Evolutionary conservation across 2,888 invertebrate species (phyloP).

Genomic region (Andrena trimmerana): DNA sequence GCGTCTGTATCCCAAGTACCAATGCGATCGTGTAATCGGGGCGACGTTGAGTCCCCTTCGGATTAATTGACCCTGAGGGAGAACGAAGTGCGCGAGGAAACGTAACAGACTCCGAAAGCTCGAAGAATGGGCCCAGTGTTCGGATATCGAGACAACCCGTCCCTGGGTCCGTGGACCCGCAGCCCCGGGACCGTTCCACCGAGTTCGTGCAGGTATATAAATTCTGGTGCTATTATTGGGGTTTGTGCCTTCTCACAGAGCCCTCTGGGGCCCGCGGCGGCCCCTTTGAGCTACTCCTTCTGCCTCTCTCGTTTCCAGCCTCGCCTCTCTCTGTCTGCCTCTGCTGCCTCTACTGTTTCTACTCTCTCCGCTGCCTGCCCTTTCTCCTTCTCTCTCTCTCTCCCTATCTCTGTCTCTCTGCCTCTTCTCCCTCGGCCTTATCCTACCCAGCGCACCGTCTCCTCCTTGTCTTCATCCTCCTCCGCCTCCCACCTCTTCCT

Average conservation of each 20-base stretch:
- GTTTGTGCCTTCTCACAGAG: conserved; percentile 82
- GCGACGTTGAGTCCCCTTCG: neutral
- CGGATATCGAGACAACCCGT: conserved; percentile 66
- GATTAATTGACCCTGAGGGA: neutral
- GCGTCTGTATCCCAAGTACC: neutral
- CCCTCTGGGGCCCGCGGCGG: conserved; percentile 78
- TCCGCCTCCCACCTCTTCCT: conserved; percentile 42
- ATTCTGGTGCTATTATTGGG: conserved; percentile 85
- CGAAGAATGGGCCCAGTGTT: conserved; percentile 46
- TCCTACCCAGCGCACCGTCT: conserved; percentile 15
- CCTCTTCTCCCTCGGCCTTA: conserved; percentile 43
- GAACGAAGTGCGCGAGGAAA: conserved; percentile 16
- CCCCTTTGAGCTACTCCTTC: conserved; percentile 79
- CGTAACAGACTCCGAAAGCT: conserved; percentile 24
- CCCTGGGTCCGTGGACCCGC: conserved; percentile 71
- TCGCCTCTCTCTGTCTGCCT: conserved; percentile 59
- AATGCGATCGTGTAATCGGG: conserved; percentile 1
- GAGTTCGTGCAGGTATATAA: conserved; percentile 84
- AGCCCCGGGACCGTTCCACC: conserved; percentile 78
- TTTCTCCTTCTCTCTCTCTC: conserved; percentile 48
- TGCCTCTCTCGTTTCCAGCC: conserved; percentile 70
- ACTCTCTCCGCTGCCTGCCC: conserved; percentile 37
- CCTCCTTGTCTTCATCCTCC: conserved; percentile 41
- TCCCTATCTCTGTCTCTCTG: conserved; percentile 26
- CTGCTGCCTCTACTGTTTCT: conserved; percentile 48